These are phyloP conservation scores for Gambusia yucatana DNA, from an alignment of 2,797 vertebrate genomes.

Conservation along the genomic window DNA sequence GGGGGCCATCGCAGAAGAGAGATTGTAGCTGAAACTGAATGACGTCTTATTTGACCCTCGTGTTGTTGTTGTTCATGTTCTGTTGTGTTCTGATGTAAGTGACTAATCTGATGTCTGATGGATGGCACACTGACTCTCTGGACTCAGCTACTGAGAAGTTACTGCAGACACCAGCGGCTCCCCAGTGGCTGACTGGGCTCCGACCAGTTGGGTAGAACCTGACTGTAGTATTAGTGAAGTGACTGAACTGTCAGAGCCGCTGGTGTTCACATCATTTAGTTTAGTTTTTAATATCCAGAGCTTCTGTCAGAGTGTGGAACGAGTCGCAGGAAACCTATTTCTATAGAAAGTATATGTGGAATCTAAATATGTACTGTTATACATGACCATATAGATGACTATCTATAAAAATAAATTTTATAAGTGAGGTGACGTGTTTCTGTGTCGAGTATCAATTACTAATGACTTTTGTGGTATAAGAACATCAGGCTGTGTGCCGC, in stretches of 20 bases:
- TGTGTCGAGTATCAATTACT: neutral
- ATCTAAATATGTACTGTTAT: constrained; percentile 54
- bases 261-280: constrained; percentile 30
- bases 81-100: constrained; percentile 38
- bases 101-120: constrained; percentile 22
- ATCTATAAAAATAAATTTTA: constrained; percentile 74
- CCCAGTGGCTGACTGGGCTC: neutral
- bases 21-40: constrained; percentile 25
- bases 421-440: constrained; percentile 55
- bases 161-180: neutral
- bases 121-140: neutral
- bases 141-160: neutral
- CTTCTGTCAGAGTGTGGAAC: constrained; percentile 70
- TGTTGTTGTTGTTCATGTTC: constrained; percentile 33
- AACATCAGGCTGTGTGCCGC: neutral
- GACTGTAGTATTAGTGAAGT: constrained; percentile 69
- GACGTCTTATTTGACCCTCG: constrained; percentile 36
- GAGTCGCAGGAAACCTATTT: constrained; percentile 69
- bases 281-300: constrained; percentile 52
- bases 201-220: constrained; percentile 32
- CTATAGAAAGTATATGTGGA: constrained; percentile 47
- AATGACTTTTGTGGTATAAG: neutral
- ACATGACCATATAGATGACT: constrained; percentile 69
- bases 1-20: constrained; percentile 14
- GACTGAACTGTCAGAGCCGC: constrained; percentile 8